Base-by-base conservation (phyloP, 2,113 vertebrate genomes). In the Marcusenius ussheri region DNA sequence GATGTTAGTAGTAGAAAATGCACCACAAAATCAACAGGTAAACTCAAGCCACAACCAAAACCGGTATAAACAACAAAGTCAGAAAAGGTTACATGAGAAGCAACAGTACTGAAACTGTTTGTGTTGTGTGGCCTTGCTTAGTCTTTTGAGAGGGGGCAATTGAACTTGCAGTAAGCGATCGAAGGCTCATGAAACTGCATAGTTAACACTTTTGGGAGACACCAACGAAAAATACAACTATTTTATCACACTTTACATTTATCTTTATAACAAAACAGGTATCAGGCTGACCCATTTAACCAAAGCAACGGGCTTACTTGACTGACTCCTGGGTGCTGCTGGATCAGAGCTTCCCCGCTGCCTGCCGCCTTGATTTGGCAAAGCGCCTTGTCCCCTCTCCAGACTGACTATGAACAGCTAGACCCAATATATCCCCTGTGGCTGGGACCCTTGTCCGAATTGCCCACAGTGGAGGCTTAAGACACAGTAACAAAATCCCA, bases 361-460 rank as follows among this genome's bases (percentile, higher is more conserved):
- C 93, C 92, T 86, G 92, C 89, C 91, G 91, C 92, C 90, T 88
- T 92, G 90, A 90, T 90, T 94, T 93, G 91, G 92, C 93, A 91
- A 91, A 35, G 92, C 90, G 91, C 93, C 92, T 94, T 94, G 94
- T 93, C 93, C 93, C 95, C 94, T 95, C 90, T 92, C 95, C 94
- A 94, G 96, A 95, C 94, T 96, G 95, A 93, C 94, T n/a, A 77
- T 90, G 86, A 91, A 94, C 91, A 94, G 94, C 94, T 93, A 94
- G 94, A 95, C 94, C 92, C 89, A 53, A 92, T 84, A 90, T 94
- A 91, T 90, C 42, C 31, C 89, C 51, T 49, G 35, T 88, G 90
- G 83, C 90, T 70, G 83, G 80, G 90, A 39, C 74, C 39, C 77
- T 27, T 56, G 88, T 74, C 10, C n/a, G 19, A 50, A 84, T 47